Conservation (phyloP, 2,888 invertebrate species). For the Perizoma affinitatum region DNA sequence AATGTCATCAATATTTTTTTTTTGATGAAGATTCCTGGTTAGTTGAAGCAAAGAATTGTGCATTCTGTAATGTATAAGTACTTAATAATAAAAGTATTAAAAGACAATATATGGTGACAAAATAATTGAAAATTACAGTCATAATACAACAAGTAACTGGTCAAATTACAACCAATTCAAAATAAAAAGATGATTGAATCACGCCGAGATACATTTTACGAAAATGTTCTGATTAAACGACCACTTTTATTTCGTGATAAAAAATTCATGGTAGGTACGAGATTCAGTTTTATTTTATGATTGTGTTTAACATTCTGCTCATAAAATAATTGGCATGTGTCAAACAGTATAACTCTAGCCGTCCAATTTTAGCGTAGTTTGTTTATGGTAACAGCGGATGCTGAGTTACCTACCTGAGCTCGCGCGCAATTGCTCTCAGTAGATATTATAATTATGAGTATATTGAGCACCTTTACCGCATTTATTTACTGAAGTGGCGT, state of each 20-base stretch:
- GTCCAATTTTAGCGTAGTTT: conserved; percentile 68
- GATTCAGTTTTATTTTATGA: conserved; percentile 28
- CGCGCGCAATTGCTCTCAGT: conserved; percentile 35
- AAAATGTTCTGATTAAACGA: conserved; percentile 9
- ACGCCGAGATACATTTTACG: conserved; percentile 9
- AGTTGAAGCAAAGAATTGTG: too few species aligned
- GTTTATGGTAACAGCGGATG: conserved; percentile 77
- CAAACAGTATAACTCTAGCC: conserved; percentile 59
- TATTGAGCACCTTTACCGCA: too few species aligned
- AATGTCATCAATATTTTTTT: too few species aligned
- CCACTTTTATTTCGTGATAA: not conserved
- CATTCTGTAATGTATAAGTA: too few species aligned
- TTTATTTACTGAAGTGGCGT: too few species aligned
- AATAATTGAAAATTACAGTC: conserved; percentile 57
- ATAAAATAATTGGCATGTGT: conserved; percentile 60
- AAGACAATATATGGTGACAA: too few species aligned
- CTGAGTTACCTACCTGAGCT: conserved; percentile 48
- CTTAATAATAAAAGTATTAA: too few species aligned
- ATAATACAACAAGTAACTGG: conserved; percentile 33
- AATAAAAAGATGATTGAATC: conserved; percentile 34
- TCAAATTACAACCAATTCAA: conserved; percentile 55
- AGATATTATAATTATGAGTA: too few species aligned
- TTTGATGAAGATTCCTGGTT: too few species aligned
- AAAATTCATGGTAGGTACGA: not conserved
- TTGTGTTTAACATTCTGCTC: conserved; percentile 5